Evolutionary conservation across 1,140 invertebrate species (phyloP).

Genomic region (Diachasma alloeum): DNA sequence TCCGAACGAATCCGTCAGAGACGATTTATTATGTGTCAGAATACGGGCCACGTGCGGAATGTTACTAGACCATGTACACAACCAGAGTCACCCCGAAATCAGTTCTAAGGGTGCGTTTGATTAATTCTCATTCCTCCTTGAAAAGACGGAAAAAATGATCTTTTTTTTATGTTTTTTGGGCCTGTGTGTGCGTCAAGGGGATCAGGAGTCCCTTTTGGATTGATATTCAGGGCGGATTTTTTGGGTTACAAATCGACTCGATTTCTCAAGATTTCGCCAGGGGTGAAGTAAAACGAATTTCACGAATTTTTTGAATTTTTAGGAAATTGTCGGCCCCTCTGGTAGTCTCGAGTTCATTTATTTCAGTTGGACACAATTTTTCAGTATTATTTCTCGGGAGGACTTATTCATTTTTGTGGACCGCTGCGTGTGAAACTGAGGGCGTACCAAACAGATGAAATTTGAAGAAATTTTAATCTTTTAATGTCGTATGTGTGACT

Average conservation of each 20-base stretch:
- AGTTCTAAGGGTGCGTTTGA: neutral
- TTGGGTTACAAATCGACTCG: slow-evolving; percentile 17
- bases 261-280: slow-evolving; percentile 22
- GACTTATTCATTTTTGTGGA: neutral
- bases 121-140: neutral
- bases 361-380: neutral
- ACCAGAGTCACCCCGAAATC: neutral
- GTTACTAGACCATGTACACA: neutral
- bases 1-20: slow-evolving; percentile 21
- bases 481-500: neutral
- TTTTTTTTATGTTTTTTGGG: neutral
- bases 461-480: neutral
- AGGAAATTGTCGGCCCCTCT: neutral
- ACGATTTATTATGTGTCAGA: slow-evolving; percentile 26
- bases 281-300: neutral
- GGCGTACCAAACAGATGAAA: too few relatives aligned
- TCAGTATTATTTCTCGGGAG: neutral
- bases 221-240: neutral
- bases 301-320: neutral
- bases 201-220: neutral
- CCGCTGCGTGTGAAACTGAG: too few relatives aligned
- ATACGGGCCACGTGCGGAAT: slow-evolving; percentile 16
- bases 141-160: neutral
- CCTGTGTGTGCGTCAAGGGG: neutral
- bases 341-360: neutral